A percentile compares a stretch with the other conserved stretches of the same genome.
phyloP scores from a whole-genome alignment of 2,797 vertebrate species.

The Falco biarmicus region DNA sequence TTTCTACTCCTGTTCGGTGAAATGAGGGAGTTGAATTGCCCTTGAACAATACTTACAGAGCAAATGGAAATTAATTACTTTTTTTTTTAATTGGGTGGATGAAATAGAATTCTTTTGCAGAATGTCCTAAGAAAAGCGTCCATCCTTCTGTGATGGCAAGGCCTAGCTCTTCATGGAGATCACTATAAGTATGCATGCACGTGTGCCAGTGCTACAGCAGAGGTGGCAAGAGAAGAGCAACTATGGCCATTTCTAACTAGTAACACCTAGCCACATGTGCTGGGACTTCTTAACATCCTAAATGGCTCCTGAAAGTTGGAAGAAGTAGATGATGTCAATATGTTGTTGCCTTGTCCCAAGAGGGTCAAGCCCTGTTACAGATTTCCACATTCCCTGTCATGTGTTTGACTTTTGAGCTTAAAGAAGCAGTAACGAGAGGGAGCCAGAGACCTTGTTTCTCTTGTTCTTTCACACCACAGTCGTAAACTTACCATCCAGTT shows the following conservation, averaged over 20 bases:
- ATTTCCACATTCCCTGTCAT: background rate
- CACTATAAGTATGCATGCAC: accelerated
- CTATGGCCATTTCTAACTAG: background rate
- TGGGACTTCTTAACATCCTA: background rate
- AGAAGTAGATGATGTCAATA: background rate
- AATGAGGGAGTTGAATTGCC: background rate
- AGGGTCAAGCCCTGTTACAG: background rate
- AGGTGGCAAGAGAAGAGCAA: background rate
- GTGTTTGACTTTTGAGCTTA: background rate
- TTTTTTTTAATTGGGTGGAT: background rate
- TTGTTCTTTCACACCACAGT: background rate
- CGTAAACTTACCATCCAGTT: background rate
- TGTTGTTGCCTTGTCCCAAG: accelerated
- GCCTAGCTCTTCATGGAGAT: background rate
- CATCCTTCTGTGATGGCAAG: background rate
- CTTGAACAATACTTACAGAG: background rate
- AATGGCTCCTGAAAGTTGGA: background rate
- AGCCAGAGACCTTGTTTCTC: background rate
- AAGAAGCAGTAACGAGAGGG: background rate
- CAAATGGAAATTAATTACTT: background rate
- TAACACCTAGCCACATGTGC: background rate
- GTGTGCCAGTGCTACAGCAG: background rate
- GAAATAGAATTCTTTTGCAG: background rate
- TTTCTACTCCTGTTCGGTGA: background rate
- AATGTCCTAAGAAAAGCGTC: background rate